Percentiles rank a stretch among this genome's conserved stretches.
Evolutionary conservation across 2,797 vertebrate species (phyloP).

Genomic region (Sylvilagus floridanus): DNA sequence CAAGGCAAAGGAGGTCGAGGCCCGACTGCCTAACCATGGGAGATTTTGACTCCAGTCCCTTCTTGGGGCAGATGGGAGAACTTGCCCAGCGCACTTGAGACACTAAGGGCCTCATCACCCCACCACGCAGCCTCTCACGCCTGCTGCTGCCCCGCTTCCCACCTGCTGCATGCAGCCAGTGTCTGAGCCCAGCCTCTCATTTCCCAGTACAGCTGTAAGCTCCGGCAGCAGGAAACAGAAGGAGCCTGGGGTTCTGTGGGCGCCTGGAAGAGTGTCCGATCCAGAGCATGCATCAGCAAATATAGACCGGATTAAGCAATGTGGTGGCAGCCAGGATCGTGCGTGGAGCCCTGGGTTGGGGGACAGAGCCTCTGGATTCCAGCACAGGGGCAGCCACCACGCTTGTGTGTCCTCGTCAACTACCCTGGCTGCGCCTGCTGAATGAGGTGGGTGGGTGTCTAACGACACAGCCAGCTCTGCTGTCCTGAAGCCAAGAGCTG

Average conservation of each 20-base stretch:
- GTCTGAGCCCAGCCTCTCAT: not conserved
- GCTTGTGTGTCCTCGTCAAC: not conserved
- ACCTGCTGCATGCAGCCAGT: not conserved
- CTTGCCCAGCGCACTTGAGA: not conserved
- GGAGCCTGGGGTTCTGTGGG: not conserved
- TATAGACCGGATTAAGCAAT: not conserved
- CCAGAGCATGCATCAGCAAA: not conserved
- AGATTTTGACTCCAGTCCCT: constrained; percentile 15
- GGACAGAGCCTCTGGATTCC: not conserved
- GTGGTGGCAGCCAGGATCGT: not conserved
- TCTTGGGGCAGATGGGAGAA: not conserved
- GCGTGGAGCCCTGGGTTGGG: not conserved
- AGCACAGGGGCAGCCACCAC: not conserved
- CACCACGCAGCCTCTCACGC: not conserved
- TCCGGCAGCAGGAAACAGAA: not conserved
- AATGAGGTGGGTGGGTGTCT: not conserved
- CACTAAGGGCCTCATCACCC: not conserved
- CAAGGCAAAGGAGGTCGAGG: not conserved
- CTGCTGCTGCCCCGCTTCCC: not conserved
- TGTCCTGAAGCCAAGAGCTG: constrained; percentile 18
- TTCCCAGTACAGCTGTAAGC: not conserved
- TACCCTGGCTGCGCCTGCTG: not conserved
- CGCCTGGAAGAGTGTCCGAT: not conserved
- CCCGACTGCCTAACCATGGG: not conserved
- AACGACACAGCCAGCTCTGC: not conserved